Conservation (phyloP, 2,888 invertebrate genomes). For the Sceliomorpha sp. region DNA sequence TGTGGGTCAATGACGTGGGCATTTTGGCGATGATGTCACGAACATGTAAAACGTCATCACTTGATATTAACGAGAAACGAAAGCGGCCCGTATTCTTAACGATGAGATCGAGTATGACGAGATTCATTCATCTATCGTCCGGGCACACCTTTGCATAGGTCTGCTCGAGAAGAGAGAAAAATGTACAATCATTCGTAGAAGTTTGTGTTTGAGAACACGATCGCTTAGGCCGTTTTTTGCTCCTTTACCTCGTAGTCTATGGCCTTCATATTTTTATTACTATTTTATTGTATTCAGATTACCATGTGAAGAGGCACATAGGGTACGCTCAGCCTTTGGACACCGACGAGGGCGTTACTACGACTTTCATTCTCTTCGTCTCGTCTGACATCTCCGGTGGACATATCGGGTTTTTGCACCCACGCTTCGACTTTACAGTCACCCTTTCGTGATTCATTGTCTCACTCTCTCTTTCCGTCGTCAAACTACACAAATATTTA, state of each 20-base stretch:
- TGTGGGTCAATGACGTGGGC: slow-evolving; percentile 62
- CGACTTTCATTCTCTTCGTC: slow-evolving; percentile 48
- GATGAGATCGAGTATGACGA: slow-evolving; percentile 34
- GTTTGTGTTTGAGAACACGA: slow-evolving; percentile 33
- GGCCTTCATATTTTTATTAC: slow-evolving; percentile 54
- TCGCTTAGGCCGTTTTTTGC: slow-evolving; percentile 29
- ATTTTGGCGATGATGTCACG: slow-evolving; percentile 56
- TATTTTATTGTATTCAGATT: slow-evolving; percentile 58
- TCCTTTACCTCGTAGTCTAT: slow-evolving; percentile 31
- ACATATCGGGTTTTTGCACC: slow-evolving; percentile 64
- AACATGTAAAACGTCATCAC: slow-evolving; percentile 58
- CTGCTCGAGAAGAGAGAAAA: slow-evolving; percentile 39
- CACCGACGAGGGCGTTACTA: slow-evolving; percentile 54
- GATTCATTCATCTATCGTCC: slow-evolving; percentile 60
- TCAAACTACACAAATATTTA: slow-evolving; percentile 34
- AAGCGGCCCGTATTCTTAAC: slow-evolving; percentile 44
- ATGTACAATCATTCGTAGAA: slow-evolving; percentile 43
- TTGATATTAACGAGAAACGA: slow-evolving; percentile 62
- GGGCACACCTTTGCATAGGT: slow-evolving; percentile 63
- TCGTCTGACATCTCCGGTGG: slow-evolving; percentile 59
- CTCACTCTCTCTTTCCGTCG: slow-evolving; percentile 58
- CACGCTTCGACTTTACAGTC: slow-evolving; percentile 61
- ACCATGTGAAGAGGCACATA: slow-evolving; percentile 30
- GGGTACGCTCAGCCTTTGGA: slow-evolving; percentile 50
- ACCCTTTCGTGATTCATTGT: slow-evolving; percentile 60